phyloP scores from a whole-genome alignment of 2,113 vertebrate genomes.

The Lepus americanus region DNA sequence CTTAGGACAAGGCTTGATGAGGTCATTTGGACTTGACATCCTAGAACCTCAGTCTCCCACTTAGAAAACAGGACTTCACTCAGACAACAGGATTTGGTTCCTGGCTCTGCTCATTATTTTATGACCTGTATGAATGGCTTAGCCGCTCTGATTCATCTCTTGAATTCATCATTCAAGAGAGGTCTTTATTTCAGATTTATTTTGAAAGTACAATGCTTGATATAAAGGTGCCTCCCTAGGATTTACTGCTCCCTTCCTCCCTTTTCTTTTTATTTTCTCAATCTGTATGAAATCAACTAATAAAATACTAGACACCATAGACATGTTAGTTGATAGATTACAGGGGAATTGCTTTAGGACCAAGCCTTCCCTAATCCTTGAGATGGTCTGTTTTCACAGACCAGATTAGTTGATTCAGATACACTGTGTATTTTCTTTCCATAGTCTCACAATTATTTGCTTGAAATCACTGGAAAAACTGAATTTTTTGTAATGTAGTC shows the following conservation, averaged over 20 bases:
- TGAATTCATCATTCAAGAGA: background rate
- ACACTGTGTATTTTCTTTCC: background rate
- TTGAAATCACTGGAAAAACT: background rate
- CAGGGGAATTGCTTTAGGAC: background rate
- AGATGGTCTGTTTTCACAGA: background rate
- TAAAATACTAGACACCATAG: background rate
- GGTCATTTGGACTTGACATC: background rate
- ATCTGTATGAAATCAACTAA: background rate
- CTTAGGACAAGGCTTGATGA: background rate
- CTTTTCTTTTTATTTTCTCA: constrained; percentile 30
- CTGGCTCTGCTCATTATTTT: background rate
- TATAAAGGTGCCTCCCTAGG: background rate
- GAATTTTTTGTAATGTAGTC: background rate
- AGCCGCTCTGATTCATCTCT: background rate
- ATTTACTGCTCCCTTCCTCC: background rate
- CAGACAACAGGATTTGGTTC: background rate
- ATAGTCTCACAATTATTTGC: background rate
- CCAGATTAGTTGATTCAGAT: background rate
- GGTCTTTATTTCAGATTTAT: background rate
- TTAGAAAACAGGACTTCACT: background rate
- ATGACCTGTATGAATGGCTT: background rate
- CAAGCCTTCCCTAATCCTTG: background rate
- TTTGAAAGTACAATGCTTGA: constrained; percentile 4
- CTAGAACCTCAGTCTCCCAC: background rate
- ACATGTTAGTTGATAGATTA: constrained; percentile 20